Evolutionary conservation across 2,797 vertebrate genomes (phyloP), one percentile per base, ranked within the genome.

Genomic region (Arnoldichthys spilopterus): DNA sequence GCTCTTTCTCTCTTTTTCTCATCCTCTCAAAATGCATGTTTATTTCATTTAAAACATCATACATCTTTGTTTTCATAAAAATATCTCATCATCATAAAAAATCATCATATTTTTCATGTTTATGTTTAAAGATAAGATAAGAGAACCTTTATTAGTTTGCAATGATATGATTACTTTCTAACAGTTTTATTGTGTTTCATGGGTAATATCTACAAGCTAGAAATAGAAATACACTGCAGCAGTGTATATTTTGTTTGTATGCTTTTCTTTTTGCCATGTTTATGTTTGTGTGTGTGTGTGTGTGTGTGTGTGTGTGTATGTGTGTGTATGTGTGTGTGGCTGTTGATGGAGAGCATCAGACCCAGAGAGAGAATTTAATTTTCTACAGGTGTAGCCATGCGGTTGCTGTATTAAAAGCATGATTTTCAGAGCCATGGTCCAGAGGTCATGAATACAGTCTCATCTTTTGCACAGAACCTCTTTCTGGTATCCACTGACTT

Each of bases 351-450:
- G 56, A 84, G 63, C 62, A 34, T 69, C 34, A 40, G 66, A 71
- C 66, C 30, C 7, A 74, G 40, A 80, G 61, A 78, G 75, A 78
- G 49, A 74, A 76, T 84, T 77, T 73, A 77, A 84, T 84, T 80
- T 85, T 80, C 78, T 78, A 78, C 78, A 85, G 81, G 78, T 85
- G 81, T 75, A 82, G 62, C 75, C 71, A 80, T 78, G 83, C 78
- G 67, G 62, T 47, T 32, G 71, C 32, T 70, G 74, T 72, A 82
- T 72, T 80, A 82, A 82, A 79, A 75, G 69, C 71, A 75, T 28
- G 74, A 82, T 78, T 82, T 82, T 62, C 66, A 59, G 34, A 77
- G 70, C 58, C 54, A 40, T 79, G 67, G 77, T 70, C 79, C 77
- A 80, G 28, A 32, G 66, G 20, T 72, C 37, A 16, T 78, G 61